Percentiles rank a stretch among this genome's conserved stretches.
phyloP scores from a whole-genome alignment of 2,113 vertebrate genomes.

The Scytalopus superciliaris region DNA sequence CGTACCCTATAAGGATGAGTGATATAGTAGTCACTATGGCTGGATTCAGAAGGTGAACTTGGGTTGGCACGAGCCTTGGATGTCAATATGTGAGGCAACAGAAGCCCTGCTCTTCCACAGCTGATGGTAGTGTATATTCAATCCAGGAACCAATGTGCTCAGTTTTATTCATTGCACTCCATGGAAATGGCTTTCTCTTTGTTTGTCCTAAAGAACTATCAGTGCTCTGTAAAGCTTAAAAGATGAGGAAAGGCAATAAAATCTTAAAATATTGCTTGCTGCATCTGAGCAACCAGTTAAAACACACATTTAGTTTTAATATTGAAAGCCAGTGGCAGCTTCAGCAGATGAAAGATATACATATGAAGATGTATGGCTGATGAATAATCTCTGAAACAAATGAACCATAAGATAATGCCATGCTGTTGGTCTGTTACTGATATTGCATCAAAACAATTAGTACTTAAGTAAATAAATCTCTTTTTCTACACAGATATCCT shows the following conservation, averaged over 20 bases:
- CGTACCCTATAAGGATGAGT: not conserved
- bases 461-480: slow-evolving; percentile 1
- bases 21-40: not conserved
- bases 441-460: slow-evolving; percentile 1
- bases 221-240: not conserved
- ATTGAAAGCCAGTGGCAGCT: not conserved
- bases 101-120: not conserved
- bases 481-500: not conserved
- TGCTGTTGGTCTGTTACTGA: not conserved
- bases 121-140: not conserved
- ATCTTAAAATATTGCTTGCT: slow-evolving; percentile 1
- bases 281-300: not conserved
- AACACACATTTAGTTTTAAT: not conserved
- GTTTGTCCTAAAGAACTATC: not conserved
- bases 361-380: not conserved
- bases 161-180: not conserved
- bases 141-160: not conserved
- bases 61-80: not conserved
- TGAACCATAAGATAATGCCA: not conserved
- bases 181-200: not conserved
- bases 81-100: not conserved
- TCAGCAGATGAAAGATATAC: not conserved
- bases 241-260: not conserved
- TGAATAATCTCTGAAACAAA: slow-evolving; percentile 5
- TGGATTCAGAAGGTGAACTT: not conserved